Conservation (phyloP, 2,113 vertebrate species). For the Sturnira hondurensis region DNA sequence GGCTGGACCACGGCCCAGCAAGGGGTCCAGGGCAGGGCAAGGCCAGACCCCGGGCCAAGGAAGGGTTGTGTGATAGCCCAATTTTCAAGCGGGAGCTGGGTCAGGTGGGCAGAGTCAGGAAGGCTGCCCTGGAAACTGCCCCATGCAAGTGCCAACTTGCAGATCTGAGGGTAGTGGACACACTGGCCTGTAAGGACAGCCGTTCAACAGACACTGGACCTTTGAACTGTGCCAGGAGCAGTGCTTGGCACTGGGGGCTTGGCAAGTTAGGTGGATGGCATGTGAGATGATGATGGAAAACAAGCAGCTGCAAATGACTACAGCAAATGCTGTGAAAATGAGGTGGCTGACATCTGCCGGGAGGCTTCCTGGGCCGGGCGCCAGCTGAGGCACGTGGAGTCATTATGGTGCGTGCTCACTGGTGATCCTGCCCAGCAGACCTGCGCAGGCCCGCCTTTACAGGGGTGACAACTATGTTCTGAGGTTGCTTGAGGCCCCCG, state of each 20-base stretch:
- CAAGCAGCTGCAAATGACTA: neutral
- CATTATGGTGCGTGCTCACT: fast-evolving
- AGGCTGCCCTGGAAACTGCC: neutral
- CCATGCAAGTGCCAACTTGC: neutral
- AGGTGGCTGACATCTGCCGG: fast-evolving
- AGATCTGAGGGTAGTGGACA: neutral
- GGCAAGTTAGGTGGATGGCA: neutral
- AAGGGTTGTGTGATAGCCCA: neutral
- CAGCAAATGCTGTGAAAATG: no score
- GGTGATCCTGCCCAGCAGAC: neutral
- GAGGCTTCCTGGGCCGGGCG: fast-evolving
- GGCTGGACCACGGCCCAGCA: fast-evolving
- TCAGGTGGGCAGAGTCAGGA: neutral
- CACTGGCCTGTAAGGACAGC: neutral
- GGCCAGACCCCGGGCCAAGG: neutral
- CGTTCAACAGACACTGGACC: neutral
- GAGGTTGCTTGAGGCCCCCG: neutral
- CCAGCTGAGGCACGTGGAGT: neutral
- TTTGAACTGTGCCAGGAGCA: neutral
- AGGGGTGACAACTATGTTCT: neutral
- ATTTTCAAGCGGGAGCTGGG: neutral
- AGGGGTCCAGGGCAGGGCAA: no score
- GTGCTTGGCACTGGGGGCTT: neutral
- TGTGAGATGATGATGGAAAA: neutral
- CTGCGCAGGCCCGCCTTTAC: neutral